Evolutionary conservation across 2,888 invertebrate genomes (phyloP).

Genomic region (Phragmatobia fuliginosa): DNA sequence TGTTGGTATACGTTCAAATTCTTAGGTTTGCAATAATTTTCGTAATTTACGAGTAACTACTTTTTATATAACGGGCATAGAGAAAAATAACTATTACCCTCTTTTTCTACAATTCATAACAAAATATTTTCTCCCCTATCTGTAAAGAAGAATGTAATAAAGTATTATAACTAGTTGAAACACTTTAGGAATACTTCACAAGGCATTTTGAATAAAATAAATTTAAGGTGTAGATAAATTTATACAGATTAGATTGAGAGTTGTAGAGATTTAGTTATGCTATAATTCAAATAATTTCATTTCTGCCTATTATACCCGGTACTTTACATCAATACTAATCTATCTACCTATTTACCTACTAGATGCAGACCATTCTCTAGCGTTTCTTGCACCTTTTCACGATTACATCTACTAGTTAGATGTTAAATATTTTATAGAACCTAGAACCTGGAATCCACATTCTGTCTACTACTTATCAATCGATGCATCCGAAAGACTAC

Average conservation of each 20-base stretch:
- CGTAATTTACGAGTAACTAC: conserved; percentile 6
- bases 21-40: conserved; percentile 14
- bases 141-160: conserved; percentile 9
- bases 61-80: conserved; percentile 12
- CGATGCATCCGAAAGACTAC: conserved; percentile 81
- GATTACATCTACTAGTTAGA: conserved; percentile 55
- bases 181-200: conserved; percentile 14
- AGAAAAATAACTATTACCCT: conserved; percentile 11
- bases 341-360: conserved; percentile 53
- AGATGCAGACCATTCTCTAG: conserved; percentile 70
- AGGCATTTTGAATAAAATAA: neutral
- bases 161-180: conserved; percentile 22
- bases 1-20: conserved; percentile 21
- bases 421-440: conserved; percentile 46
- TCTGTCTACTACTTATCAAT: conserved; percentile 65
- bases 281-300: conserved; percentile 25
- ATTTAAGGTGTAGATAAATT: conserved; percentile 21
- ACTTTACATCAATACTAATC: conserved; percentile 50
- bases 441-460: conserved; percentile 49
- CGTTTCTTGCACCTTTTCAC: conserved; percentile 68
- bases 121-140: conserved; percentile 15
- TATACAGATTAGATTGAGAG: conserved; percentile 37
- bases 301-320: conserved; percentile 20
- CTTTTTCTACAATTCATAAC: conserved; percentile 3
- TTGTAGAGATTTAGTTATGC: conserved; percentile 30